Evolutionary conservation across 2,888 invertebrate species (phyloP), one percentile per base, ranked within the genome.

Genomic region (Drosophila fulvimacula): DNA sequence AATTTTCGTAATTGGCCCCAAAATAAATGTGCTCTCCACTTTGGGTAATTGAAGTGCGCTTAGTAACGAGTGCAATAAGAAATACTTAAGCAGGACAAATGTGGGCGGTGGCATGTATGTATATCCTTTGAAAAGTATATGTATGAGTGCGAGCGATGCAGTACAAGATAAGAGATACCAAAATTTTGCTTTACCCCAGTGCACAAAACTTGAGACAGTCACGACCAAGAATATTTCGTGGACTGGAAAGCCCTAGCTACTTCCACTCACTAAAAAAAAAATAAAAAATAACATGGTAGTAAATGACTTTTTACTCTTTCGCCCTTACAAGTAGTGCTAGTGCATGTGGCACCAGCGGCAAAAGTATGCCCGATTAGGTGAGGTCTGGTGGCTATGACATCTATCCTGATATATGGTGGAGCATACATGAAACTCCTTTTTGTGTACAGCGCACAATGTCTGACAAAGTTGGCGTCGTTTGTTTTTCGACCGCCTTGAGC

Each of bases 321-420:
- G 17, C 11, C 17, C 17, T 46, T 17, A 34, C 21, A 32, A 34
- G 32, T 17, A 10, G 19, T 32, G 19, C 39, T 9, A 24, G 24
- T 32, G 19, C 39, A n/a, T n/a, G 24, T 27, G 15, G 44, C 11
- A 44, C 38, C 48, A 61, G 53, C 44, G 21, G 56, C 56, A n/a
- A 57, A 17, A 11, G 30, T 1, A 48, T 72, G 68, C 32, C 73
- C 76, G 79, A 79, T 76, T 79, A 61, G 74, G 53, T 69, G 61
- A 46, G 60, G 69, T 62, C 76, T 59, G 59, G 51, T 36, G 69
- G 56, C 59, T 70, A 49, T 83, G 90, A 84, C 89, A 83, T 70
- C 79, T 82, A 90, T 88, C 81, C 88, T 90, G 81, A 90, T 89
- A 87, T 90, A 90, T 85, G 76, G 78, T 75, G 71, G 80, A 79